These are phyloP conservation scores for Drosophila cognata DNA, from an alignment of 2,888 invertebrate genomes.

Conservation along the genomic window DNA sequence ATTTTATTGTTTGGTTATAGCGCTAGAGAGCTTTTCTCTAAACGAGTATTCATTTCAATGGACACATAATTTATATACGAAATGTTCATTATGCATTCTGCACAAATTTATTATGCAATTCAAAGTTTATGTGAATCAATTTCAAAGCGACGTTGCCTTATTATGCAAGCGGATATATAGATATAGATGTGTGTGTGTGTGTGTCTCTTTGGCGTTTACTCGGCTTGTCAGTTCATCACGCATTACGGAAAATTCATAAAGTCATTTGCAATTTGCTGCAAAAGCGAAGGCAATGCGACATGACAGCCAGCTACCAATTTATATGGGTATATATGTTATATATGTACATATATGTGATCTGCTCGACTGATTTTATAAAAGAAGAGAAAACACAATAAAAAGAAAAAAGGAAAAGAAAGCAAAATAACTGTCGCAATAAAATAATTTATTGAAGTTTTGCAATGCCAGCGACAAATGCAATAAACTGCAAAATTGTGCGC, in stretches of 20 bases:
- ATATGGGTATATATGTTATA: conserved; percentile 19
- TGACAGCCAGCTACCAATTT: conserved; percentile 50
- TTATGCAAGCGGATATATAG: conserved; percentile 19
- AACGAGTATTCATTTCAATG: conserved; percentile 8
- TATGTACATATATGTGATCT: conserved; percentile 11
- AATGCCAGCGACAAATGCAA: conserved; percentile 77
- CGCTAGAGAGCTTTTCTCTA: not conserved
- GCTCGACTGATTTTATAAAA: conserved; percentile 63
- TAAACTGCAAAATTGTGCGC: conserved; percentile 62
- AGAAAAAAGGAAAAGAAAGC: conserved; percentile 35
- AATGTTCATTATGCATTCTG: conserved; percentile 67
- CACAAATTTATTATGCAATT: conserved; percentile 75
- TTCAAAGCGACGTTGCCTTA: conserved; percentile 41
- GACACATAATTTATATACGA: conserved; percentile 16
- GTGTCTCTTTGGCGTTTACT: conserved; percentile 8
- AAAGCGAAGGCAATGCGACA: conserved; percentile 54
- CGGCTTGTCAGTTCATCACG: conserved; percentile 31
- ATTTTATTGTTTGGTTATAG: conserved; percentile 14
- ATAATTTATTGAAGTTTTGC: conserved; percentile 82
- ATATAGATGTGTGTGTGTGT: conserved; percentile 2
- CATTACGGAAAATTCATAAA: conserved; percentile 64
- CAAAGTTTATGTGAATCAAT: conserved; percentile 69
- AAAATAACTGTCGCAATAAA: conserved; percentile 82
- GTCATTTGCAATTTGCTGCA: conserved; percentile 77
- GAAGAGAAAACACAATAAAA: conserved; percentile 25